Percentiles rank a stretch among this genome's conserved stretches.
phyloP scores from a whole-genome alignment of 53 echinoderm and acorn worm genomes.

The Mesocentrotus franciscanus region DNA sequence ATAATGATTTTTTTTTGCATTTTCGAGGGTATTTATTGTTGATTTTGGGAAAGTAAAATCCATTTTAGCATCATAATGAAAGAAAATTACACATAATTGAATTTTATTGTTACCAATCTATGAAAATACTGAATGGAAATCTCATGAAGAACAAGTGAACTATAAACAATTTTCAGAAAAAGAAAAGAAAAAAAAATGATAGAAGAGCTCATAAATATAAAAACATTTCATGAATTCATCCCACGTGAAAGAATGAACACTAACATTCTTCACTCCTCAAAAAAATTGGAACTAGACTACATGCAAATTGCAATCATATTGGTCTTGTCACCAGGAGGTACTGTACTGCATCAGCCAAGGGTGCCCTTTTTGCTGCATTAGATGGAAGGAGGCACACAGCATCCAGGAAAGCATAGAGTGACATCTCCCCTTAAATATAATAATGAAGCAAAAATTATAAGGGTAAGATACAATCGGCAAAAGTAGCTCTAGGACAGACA shows the following conservation, averaged over 20 bases:
- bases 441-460: neutral
- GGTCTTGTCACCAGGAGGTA: conserved; percentile 43
- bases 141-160: neutral
- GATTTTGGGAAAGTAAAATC: too few relatives aligned
- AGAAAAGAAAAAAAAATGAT: neutral
- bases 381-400: conserved; percentile 56
- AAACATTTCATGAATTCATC: conserved; percentile 6
- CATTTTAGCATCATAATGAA: too few relatives aligned
- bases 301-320: neutral
- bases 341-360: conserved; percentile 47
- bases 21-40: too few relatives aligned
- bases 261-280: neutral
- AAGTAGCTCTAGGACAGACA: too few relatives aligned
- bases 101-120: too few relatives aligned
- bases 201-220: neutral
- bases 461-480: too few relatives aligned
- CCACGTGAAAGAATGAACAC: neutral
- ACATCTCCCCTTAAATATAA: conserved; percentile 25
- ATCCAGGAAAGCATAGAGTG: conserved; percentile 1
- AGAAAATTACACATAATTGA: too few relatives aligned
- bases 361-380: conserved; percentile 10
- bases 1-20: too few relatives aligned
- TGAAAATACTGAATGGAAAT: too few relatives aligned
- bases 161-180: neutral
- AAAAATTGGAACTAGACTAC: neutral